Base-by-base conservation (phyloP, 2,888 invertebrate species). In the Campoplex nolae region DNA sequence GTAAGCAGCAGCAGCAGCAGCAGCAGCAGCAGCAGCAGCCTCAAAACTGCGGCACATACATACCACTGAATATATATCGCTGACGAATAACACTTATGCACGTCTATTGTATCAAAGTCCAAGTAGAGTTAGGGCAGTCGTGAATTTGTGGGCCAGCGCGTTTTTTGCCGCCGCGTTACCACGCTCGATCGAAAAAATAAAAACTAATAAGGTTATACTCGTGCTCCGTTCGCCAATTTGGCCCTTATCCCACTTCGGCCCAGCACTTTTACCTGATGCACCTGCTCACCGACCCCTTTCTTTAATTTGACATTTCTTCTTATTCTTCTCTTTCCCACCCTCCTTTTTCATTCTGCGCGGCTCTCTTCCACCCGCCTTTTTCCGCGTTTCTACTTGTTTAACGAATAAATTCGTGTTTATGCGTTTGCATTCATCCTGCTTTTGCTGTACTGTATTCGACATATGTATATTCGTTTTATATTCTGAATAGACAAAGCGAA, bases 241-340 rank as follows among this genome's bases (percentile, higher is more conserved):
- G 84, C 71, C 71, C 76, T 85, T 80, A 23, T 23, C 23, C 23
- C 23, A 23, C 23, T 23, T 76, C 79, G 76, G 80, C 84, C 76
- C 65, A 74, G 62, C 42, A 28, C 67, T 58, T 62, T 58, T 62
- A 56, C 13, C 3, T 51, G 65, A 42, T 65, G 18, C 18, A 54
- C 42, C 83, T 70, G 23, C 23, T 23, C 23, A 23, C 23, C 23
- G 23, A 23, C 23, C 23, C 23, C 23, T 51, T 67, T 65, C 65
- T 65, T 62, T 73, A 76, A 65, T 73, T 58, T 70, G 56, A n/a
- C 76, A 73, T 73, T 67, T 68, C 67, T 75, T 68, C 67, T 35
- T 65, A 18, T 2, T 38, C 48, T 23, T 23, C 32, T 62, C 45
- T 28, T 2, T 23, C 8, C 0, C 62, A 16, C 62, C 16, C 62